Evolutionary conservation across 2,888 invertebrate species (phyloP), one percentile per base, ranked within the genome.

Genomic region (Clanis bilineata): DNA sequence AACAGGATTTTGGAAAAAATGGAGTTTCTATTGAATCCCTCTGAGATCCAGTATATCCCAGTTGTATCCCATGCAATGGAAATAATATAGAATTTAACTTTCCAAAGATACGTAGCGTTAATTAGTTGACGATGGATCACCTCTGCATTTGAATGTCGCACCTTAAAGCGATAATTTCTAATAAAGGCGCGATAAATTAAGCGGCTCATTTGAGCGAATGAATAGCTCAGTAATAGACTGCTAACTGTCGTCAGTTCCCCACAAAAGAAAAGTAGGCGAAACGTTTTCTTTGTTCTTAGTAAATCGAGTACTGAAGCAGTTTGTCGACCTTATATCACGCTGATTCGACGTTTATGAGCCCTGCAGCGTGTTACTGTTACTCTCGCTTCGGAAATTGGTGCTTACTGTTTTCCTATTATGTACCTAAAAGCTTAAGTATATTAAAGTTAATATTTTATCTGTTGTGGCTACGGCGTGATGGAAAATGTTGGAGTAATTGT

Each of bases 261-360:
- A 84, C 88, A 88, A 88, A 88, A 90, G 88, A 86, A 88, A 89
- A 85, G 86, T 83, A 83, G 82, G 77, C 73, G 76, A 77, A 79
- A 81, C 73, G 79, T 75, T 81, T 85, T 84, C 90, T 88, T 89
- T 90, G 90, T 90, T 90, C 89, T 89, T 86, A 82, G 78, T 83
- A 86, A 88, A 89, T 88, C 86, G 88, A 88, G 85, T 86, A 83
- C 84, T 76, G 77, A 70, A 80, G 84, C 82, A 87, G 87, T 89
- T 89, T 89, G 87, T 88, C 88, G 88, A 79, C 79, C 81, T 84
- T 90, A 90, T 88, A 88, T 88, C 87, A 87, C 82, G 80, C 81
- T 88, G 88, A 90, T 88, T 87, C 86, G 90, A 90, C 90, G 77
- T 91, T 90, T 88, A 90, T 86, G 72, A 86, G 79, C 75, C 78